Evolutionary conservation across 2,888 invertebrate species (phyloP), one percentile per base, ranked within the genome.

Genomic region (Lasioglossum calceatum): DNA sequence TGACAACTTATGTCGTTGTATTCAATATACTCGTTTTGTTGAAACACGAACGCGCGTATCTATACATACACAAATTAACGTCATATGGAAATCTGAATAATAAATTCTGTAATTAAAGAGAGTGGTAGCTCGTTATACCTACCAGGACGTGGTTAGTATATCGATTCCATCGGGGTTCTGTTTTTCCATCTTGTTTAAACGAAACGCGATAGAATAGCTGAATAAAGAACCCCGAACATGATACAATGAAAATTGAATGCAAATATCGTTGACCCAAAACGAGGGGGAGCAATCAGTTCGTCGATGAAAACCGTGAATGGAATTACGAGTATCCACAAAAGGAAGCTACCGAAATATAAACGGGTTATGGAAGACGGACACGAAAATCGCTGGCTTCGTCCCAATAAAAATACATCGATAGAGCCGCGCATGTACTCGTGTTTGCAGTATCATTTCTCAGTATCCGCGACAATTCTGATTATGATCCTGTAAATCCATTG

Each of bases 211-310:
- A 39, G 54, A 32, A 76, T 58, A 77, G 73, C 42, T 42, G 87
- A 82, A 86, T 72, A 76, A 79, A 79, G 78, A 82, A 72, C 58
- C 74, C 74, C 64, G 71, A 72, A 61, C 74, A 76, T 54, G 86
- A 82, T 73, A 82, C 87, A 73, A 82, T 76, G 86, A 86, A 81
- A 86, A 86, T 86, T 78, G 78, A 86, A 86, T 87, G 76, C 87
- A 86, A 86, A 86, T 87, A 86, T 82, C 87, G 87, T 82, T 87
- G 86, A 86, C 86, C 87, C 70, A 61, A 86, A 87, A 86, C 76
- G 87, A 72, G 67, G 72, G 44, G 47, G 54, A 86, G 70, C 76
- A 86, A 87, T 81, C 86, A 81, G 82, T 86, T 73, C 39, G 75
- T 23, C 87, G 78, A 82, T 82, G 86, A 61, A 79, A 86, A 44